A percentile compares a stretch with the other conserved stretches of the same genome.
Evolutionary conservation across 2,888 invertebrate species (phyloP).

Genomic region (Achlya flavicornis): DNA sequence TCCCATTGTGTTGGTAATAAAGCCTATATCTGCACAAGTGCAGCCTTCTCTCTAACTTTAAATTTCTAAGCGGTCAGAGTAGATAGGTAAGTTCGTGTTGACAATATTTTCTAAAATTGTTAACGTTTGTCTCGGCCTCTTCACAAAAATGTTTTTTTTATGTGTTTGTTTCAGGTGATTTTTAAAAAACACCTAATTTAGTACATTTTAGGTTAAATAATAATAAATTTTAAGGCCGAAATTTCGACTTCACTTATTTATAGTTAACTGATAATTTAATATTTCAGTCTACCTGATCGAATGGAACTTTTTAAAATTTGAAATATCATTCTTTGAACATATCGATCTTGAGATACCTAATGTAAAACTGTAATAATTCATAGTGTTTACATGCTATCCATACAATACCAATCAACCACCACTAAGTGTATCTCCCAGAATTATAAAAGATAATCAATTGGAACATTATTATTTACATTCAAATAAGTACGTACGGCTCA

Average conservation of each 20-base stretch:
- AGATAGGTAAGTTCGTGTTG: constrained; percentile 46
- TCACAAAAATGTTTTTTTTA: background rate
- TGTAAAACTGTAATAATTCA: background rate
- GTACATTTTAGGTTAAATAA: background rate
- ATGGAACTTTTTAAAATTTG: background rate
- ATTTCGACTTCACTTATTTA: background rate
- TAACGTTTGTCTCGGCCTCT: background rate
- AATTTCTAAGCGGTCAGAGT: constrained; percentile 28
- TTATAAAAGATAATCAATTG: too few species aligned
- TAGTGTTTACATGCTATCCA: background rate
- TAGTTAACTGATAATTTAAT: background rate
- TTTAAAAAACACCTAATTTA: too few species aligned
- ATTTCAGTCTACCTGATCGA: background rate
- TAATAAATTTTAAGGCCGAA: background rate
- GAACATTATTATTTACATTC: background rate
- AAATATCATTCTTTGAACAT: background rate
- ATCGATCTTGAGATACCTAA: background rate
- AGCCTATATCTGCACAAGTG: background rate
- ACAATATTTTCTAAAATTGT: constrained; percentile 48
- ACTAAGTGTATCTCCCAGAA: background rate
- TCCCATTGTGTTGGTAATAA: background rate
- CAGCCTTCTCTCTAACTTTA: background rate
- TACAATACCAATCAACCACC: background rate
- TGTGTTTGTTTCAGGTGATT: background rate
- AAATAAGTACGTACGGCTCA: background rate